Conservation (phyloP, 2,888 invertebrate species). For the Eulithis prunata region DNA sequence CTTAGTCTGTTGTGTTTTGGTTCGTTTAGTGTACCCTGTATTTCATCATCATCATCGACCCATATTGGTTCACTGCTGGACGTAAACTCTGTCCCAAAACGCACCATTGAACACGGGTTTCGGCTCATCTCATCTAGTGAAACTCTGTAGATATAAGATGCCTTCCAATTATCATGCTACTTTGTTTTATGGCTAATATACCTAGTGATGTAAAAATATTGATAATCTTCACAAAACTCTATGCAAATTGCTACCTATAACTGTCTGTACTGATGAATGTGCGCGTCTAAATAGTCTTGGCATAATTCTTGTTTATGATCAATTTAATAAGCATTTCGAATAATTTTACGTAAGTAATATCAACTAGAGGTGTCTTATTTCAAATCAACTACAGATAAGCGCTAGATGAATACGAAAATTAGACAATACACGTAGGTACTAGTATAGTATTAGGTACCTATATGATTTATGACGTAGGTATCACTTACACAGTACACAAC, state of each 20-base stretch:
- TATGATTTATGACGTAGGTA: background rate
- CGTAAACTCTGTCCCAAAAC: too few species aligned
- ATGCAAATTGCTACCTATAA: background rate
- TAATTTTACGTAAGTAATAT: background rate
- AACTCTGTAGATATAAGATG: too few species aligned
- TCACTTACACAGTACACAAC: conserved; percentile 1
- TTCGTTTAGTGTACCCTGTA: too few species aligned
- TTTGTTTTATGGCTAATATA: too few species aligned
- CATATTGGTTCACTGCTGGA: too few species aligned
- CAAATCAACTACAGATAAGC: background rate
- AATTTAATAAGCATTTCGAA: conserved; percentile 5
- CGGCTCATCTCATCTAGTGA: too few species aligned
- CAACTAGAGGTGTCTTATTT: background rate
- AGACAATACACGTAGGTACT: background rate
- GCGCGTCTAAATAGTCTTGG: background rate
- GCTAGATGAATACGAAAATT: too few species aligned
- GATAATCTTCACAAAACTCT: background rate
- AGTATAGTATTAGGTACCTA: too few species aligned
- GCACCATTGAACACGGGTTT: too few species aligned
- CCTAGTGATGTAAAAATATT: too few species aligned
- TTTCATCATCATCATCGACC: too few species aligned
- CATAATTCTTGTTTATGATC: conserved; percentile 6
- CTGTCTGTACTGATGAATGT: background rate
- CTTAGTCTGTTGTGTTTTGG: too few species aligned
- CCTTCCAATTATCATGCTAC: background rate